Base-by-base conservation (phyloP, 2,797 vertebrate species). In the Myiotriccus ornatus region DNA sequence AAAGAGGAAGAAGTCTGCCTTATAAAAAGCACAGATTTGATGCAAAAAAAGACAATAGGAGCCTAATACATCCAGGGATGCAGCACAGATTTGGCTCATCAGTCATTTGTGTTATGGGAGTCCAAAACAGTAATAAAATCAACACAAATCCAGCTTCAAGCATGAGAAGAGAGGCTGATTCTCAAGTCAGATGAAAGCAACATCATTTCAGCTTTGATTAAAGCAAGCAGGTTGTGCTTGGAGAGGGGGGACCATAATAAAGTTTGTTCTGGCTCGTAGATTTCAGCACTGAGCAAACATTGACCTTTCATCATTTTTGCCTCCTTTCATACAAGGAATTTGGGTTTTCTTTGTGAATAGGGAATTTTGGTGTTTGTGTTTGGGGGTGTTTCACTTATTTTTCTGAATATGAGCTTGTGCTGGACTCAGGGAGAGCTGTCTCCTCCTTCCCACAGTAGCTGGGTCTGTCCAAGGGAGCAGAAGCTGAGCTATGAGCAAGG, bases 121-220 rank as follows among this genome's bases (percentile, higher is more conserved):
- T 84, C 78, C 89, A 93, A 84, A 95, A 87, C 28, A 90, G 95
- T 63, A 95, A 95, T 96, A 95, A 95, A 96, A 94, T 92, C 84
- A 93, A 91, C 95, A 94, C 87, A 94, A 96, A 91, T 81, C 76
- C 92, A 89, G 71, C 65, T 92, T 90, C 59, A 88, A 88, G 43
- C 34, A 50, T 0, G 8, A 55, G 78, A 80, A 82, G 73, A 88
- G 81, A 86, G 60, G 85, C 34, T 95, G 93, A 96, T 93, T 91
- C 87, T 94, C 13, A 6, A 89, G 87, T 89, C 93, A 87, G 85
- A 60, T 79, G 94, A 89, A 91, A 88, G 87, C 84, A 93, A 57
- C 87, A 69, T 90, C 90, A 56, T 77, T 91, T 68, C 60, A 74
- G 71, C 53, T 59, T 64, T 96, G 93, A 96, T 95, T 94, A 92